These are phyloP conservation scores for Exocentrus adspersus DNA, from an alignment of 2,888 invertebrate genomes.

Conservation along the genomic window DNA sequence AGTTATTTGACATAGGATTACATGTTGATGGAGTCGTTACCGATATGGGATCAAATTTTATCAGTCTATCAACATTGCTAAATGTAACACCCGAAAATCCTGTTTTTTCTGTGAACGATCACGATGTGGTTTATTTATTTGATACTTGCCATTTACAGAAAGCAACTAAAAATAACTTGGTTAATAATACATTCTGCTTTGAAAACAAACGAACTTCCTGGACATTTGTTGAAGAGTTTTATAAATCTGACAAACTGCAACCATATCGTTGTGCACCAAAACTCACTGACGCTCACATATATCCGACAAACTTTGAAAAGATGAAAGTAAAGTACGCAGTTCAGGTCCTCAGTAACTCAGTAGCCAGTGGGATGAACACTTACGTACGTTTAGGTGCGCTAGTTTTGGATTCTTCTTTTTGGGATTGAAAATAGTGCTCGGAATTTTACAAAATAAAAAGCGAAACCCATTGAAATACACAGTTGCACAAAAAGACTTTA, in stretches of 20 bases:
- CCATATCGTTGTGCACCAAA: too few species aligned
- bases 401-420: too few species aligned
- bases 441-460: too few species aligned
- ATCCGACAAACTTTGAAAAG: neutral
- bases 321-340: neutral
- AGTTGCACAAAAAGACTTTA: too few species aligned
- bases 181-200: conserved; percentile 19
- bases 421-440: too few species aligned
- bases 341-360: conserved; percentile 30
- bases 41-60: conserved; percentile 33
- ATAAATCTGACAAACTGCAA: conserved; percentile 10
- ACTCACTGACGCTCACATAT: too few species aligned
- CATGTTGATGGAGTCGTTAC: conserved; percentile 21
- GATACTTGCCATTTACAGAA: neutral
- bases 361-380: too few species aligned
- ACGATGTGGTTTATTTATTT: conserved; percentile 8
- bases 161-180: conserved; percentile 5
- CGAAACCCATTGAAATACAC: too few species aligned
- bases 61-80: conserved; percentile 19
- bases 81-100: conserved; percentile 29
- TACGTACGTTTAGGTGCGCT: conserved; percentile 28
- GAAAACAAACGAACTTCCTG: conserved; percentile 20
- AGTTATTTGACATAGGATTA: too few species aligned
- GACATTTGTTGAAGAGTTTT: conserved; percentile 13
- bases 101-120: conserved; percentile 21